Percentiles rank a stretch among this genome's conserved stretches.
These are phyloP conservation scores for Hypercompe scribonia DNA, from an alignment of 2,888 invertebrate genomes.

Conservation along the genomic window DNA sequence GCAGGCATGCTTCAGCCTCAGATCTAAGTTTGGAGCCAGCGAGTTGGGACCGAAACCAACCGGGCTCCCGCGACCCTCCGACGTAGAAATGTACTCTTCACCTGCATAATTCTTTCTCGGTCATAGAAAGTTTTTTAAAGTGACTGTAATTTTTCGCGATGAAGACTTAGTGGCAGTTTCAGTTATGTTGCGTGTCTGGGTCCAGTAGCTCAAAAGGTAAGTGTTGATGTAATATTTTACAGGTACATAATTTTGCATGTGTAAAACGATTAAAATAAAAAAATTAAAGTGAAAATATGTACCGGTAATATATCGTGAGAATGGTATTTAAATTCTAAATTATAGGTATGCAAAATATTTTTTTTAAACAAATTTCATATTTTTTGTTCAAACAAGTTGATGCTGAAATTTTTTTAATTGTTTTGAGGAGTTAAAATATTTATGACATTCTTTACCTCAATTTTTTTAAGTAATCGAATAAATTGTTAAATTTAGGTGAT, in stretches of 20 bases:
- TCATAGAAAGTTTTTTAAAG: conserved; percentile 62
- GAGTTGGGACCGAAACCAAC: conserved; percentile 59
- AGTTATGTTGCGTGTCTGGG: conserved; percentile 57
- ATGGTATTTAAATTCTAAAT: background rate
- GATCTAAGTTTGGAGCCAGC: conserved; percentile 69
- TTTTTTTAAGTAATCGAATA: too few species aligned
- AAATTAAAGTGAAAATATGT: background rate
- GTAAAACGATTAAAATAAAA: background rate
- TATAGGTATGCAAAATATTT: background rate
- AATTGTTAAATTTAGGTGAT: too few species aligned
- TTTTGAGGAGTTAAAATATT: background rate
- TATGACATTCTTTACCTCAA: too few species aligned
- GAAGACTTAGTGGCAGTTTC: conserved; percentile 67
- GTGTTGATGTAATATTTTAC: conserved; percentile 34
- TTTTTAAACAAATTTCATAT: too few species aligned
- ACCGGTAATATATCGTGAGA: background rate
- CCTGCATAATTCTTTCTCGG: conserved; percentile 46
- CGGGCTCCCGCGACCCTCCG: conserved; percentile 52
- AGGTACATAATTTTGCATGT: background rate
- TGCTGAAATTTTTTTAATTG: background rate
- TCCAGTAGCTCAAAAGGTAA: conserved; percentile 68
- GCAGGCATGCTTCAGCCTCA: conserved; percentile 69
- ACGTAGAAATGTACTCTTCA: conserved; percentile 67
- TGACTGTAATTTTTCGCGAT: conserved; percentile 56
- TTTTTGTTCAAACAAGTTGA: background rate